Conservation (phyloP, 2,888 invertebrate species). For the Tetropium fuscum region DNA sequence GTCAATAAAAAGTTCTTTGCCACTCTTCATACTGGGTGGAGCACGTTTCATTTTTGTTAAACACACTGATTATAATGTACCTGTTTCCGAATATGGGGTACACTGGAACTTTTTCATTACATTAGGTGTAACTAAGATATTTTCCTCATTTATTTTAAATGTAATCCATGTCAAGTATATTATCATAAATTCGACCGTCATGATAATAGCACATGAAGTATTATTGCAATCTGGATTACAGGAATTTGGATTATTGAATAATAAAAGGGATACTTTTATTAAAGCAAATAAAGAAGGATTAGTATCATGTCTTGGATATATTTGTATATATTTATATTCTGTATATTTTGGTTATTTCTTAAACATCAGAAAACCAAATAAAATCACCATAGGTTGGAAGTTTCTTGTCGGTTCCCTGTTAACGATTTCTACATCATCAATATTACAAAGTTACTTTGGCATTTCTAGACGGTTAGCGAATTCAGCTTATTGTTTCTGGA, state of each 20-base stretch:
- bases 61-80: constrained; percentile 84
- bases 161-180: constrained; percentile 68
- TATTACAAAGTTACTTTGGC: constrained; percentile 69
- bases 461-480: constrained; percentile 88
- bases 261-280: constrained; percentile 72
- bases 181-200: constrained; percentile 69
- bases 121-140: constrained; percentile 83
- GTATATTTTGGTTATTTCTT: constrained; percentile 73
- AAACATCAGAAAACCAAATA: constrained; percentile 54
- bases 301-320: constrained; percentile 85
- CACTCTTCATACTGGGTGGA: constrained; percentile 73
- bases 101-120: constrained; percentile 99
- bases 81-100: constrained; percentile 93
- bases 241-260: constrained; percentile 76
- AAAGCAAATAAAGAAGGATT: constrained; percentile 94
- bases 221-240: constrained; percentile 73
- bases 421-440: constrained; percentile 40
- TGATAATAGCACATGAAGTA: constrained; percentile 76
- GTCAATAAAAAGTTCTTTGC: constrained; percentile 63
- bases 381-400: not conserved
- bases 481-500: constrained; percentile 83
- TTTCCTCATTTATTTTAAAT: constrained; percentile 74
- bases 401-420: constrained; percentile 26
- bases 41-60: constrained; percentile 73
- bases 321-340: constrained; percentile 84